Evolutionary conservation across 2,797 vertebrate species (phyloP).

Genomic region (Helarctos malayanus): DNA sequence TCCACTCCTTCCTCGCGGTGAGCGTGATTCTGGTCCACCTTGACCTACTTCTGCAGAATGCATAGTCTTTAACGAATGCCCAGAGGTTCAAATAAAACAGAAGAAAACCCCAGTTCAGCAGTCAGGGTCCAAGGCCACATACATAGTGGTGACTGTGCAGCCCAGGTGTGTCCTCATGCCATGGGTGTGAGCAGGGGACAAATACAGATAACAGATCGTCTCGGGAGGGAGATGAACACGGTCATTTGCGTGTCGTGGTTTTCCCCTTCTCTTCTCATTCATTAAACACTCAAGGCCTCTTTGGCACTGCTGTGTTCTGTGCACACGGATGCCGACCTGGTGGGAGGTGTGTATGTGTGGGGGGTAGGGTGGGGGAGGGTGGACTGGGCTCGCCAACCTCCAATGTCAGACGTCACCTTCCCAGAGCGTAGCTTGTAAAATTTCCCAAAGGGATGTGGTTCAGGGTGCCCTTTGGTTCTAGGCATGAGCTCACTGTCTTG

Average conservation of each 20-base stretch:
- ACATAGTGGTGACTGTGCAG: conserved; percentile 87
- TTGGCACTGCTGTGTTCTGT: rapidly evolving
- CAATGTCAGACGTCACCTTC: rapidly evolving
- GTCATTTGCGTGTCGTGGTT: not conserved
- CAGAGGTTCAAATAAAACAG: conserved; percentile 68
- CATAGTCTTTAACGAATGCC: not conserved
- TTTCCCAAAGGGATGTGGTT: not conserved
- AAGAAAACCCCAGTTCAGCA: conserved; percentile 64
- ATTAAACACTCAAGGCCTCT: not conserved
- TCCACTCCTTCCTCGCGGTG: not conserved
- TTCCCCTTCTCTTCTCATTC: conserved; percentile 69
- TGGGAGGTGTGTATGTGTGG: not conserved
- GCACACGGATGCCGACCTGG: not conserved
- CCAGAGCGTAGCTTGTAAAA: not conserved
- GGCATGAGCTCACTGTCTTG: not conserved
- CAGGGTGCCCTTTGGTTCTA: conserved; percentile 18
- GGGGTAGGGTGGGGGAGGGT: rapidly evolving
- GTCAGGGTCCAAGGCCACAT: conserved; percentile 81
- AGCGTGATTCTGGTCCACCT: conserved; percentile 62
- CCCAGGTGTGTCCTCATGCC: conserved; percentile 80
- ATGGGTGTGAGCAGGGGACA: conserved; percentile 60
- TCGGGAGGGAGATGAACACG: conserved; percentile 25
- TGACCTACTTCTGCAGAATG: not conserved
- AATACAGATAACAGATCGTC: conserved; percentile 82
- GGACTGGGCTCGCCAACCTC: not conserved